Evolutionary conservation across 2,797 vertebrate genomes (phyloP), one percentile per base, ranked within the genome.

Genomic region (Lates japonicus): DNA sequence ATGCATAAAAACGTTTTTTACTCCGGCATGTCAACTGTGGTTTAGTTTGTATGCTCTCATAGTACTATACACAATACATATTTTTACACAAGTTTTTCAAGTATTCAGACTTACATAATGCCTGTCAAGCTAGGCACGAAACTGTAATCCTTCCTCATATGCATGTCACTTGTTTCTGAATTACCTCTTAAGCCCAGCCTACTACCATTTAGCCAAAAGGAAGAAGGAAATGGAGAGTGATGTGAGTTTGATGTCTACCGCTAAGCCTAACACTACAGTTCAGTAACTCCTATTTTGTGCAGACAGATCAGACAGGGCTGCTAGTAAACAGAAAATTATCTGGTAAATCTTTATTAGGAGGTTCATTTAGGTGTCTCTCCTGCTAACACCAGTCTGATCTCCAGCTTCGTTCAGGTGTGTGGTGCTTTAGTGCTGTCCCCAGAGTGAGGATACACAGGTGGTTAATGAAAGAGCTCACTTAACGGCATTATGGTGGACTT

Each of bases 401-500:
- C 51, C 42, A 37, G 51, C 57, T 42, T 52, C 19, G 39, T 58
- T 75, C 7, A 57, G 39, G 31, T 60, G 33, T 48, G 5, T 25
- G 22, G 41, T 44, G 59, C 22, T 64, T 42, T 46, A 51, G 49
- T 31, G 49, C 54, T 22, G 3, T 58, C 20, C 58, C 52, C 57
- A 29, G 5, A 49, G 69, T 74, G 74, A 74, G 71, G 12, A 25
- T 48, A 17, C 37, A 59, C 54, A 59, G 57, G 51, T 71, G 12
- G 51, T 61, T 60, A 74, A 63, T 12, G 55, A 75, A 19, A 57
- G 59, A 66, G 62, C 70, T 62, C 16, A 31, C n/a, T 80, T 70
- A 72, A 60, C 59, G 67, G 52, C 61, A 76, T 87, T 81, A 76
- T 10, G 73, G 31, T 41, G 39, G 64, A 70, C 2, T 78, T 66